Base-by-base conservation (phyloP, 2,797 vertebrate genomes). In the Esox masquinongy region DNA sequence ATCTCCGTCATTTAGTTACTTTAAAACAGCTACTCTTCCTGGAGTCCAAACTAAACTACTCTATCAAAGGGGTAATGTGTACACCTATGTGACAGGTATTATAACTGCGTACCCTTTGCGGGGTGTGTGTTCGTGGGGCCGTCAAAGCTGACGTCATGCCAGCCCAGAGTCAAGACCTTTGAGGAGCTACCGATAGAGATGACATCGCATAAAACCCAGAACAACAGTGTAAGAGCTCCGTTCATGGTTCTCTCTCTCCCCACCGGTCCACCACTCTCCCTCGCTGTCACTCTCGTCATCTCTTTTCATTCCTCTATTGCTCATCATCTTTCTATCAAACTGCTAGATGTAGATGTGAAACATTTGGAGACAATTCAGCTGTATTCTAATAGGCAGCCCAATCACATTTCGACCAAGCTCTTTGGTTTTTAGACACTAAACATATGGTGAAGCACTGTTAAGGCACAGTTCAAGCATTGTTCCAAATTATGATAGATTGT, bases 101-200 rank as follows among this genome's bases (percentile, higher is more conserved):
- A 99, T 89, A 99, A 99, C 84, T 99, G 97, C 2, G 95, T 97
- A 84, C 97, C 97, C 0, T 98, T 99, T 88, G 90, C 94, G 6
- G 97, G 96, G 51, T 96, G 95, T 74, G 90, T 96, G 86, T 94
- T 95, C 77, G 92, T 95, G 80, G 95, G 93, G 73, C 90, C 94
- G 26, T 95, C 96, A 49, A 96, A 94, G 82, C 56, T 61, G 56
- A n/a, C 56, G 22, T 88, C 89, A 4, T 95, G 94, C 81, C 91
- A 95, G 69, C 94, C 96, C 78, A 93, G 94, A 82, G 96, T 99
- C 90, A 97, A 97, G 93, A 99, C 96, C 0, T 99, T 99, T 85
- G 98, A 99, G 75, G 97, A 99, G 87, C 92, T 96, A 75, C 95
- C 96, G 72, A 93, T 97, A 89, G 97, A 95, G 89, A 92, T 95